Conservation (phyloP, 2,888 invertebrate species). For the Phorcus lineatus region DNA sequence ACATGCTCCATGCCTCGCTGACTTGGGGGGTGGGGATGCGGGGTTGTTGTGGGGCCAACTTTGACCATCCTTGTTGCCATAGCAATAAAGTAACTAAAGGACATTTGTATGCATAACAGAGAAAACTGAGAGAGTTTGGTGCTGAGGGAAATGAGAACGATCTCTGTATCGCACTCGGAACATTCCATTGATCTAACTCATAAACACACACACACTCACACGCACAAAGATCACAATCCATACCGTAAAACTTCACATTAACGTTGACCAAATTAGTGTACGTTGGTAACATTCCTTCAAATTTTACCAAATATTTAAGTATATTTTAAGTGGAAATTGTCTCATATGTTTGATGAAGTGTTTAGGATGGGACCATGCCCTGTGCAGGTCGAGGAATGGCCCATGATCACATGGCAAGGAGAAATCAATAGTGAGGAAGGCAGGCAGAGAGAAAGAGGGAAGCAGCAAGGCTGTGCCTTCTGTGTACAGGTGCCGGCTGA, state of each 20-base stretch:
- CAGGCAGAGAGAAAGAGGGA: conserved; percentile 34
- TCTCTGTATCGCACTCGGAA: not conserved
- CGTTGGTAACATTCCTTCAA: too few relatives aligned
- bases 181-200: not conserved
- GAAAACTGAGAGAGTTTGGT: not conserved
- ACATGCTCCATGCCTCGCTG: not conserved
- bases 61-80: not conserved
- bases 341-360: too few relatives aligned
- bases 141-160: not conserved
- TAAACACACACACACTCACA: not conserved
- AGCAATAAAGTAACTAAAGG: not conserved
- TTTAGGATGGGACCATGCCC: not conserved
- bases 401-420: conserved; percentile 34
- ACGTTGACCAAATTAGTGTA: too few relatives aligned
- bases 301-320: too few relatives aligned
- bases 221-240: too few relatives aligned
- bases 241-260: too few relatives aligned
- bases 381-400: conserved; percentile 33
- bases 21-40: not conserved
- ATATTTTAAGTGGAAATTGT: too few relatives aligned
- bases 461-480: not conserved
- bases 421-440: conserved; percentile 45
- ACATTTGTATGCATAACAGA: conserved; percentile 9
- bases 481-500: conserved; percentile 23
- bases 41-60: too few relatives aligned